A percentile compares a stretch with the other conserved stretches of the same genome.
phyloP scores from a whole-genome alignment of 2,888 invertebrate species.

The Anorthoa munda region DNA sequence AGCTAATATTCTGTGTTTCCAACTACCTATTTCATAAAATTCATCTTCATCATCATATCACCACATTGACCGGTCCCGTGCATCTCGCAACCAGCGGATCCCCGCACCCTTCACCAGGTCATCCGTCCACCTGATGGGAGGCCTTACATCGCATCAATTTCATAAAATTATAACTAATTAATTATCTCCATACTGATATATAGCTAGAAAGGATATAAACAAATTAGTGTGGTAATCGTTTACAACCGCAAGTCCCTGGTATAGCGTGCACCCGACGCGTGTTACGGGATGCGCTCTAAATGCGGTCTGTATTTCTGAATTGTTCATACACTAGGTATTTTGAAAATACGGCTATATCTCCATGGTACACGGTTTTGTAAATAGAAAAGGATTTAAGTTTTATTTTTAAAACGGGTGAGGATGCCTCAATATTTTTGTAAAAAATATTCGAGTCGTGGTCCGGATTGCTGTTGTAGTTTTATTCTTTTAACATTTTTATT shows the following conservation, averaged over 20 bases:
- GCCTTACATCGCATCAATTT: no score
- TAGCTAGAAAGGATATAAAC: neutral
- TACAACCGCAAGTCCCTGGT: conserved; percentile 63
- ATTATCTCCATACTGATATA: neutral
- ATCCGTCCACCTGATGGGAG: no score
- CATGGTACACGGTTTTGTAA: neutral
- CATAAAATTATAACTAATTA: neutral
- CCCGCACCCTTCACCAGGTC: no score
- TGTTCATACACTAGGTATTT: conserved; percentile 30
- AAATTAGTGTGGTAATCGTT: conserved; percentile 50
- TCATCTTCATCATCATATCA: no score
- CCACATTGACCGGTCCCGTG: no score
- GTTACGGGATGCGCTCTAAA: conserved; percentile 62
- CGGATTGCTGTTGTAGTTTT: neutral
- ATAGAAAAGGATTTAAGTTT: neutral
- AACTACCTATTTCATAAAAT: neutral
- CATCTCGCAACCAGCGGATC: no score
- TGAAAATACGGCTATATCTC: conserved; percentile 12
- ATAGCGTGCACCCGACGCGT: conserved; percentile 65
- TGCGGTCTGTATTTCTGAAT: conserved; percentile 64
- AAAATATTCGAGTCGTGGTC: neutral
- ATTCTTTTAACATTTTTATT: neutral
- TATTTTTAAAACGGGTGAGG: neutral
- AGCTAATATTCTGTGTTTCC: neutral
- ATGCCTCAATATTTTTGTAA: neutral